A percentile compares a stretch with the other conserved stretches of the same genome.
Conservation (phyloP, 2,797 vertebrate genomes). For the Urocyon cinereoargenteus region DNA sequence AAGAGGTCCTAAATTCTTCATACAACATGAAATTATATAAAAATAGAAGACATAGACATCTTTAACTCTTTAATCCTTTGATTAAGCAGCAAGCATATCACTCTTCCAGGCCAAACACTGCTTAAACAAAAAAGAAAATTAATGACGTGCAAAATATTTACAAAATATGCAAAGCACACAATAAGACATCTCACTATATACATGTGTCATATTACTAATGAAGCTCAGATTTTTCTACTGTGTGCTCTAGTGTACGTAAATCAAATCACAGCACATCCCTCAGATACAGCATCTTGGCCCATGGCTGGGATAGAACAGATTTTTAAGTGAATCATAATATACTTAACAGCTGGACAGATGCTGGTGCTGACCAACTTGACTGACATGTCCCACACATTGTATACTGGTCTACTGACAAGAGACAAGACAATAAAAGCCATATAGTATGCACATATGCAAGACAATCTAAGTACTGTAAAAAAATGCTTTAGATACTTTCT, state of each 20-base stretch:
- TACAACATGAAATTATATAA: slow-evolving; percentile 89
- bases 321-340: slow-evolving; percentile 85
- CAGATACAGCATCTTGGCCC: slow-evolving; percentile 87
- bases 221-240: slow-evolving; percentile 86
- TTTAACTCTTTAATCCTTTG: slow-evolving; percentile 92
- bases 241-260: slow-evolving; percentile 88
- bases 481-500: slow-evolving; percentile 76
- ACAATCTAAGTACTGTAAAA: slow-evolving; percentile 78
- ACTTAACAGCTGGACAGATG: slow-evolving; percentile 84
- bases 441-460: slow-evolving; percentile 86
- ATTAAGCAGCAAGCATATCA: slow-evolving; percentile 92
- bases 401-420: slow-evolving; percentile 86
- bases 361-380: slow-evolving; percentile 82
- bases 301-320: slow-evolving; percentile 83
- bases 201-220: slow-evolving; percentile 87
- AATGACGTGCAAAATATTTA: slow-evolving; percentile 91
- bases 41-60: slow-evolving; percentile 91
- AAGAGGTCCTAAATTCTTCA: slow-evolving; percentile 88
- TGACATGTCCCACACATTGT: slow-evolving; percentile 84
- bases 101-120: slow-evolving; percentile 91
- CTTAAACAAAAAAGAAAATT: slow-evolving; percentile 86
- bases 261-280: slow-evolving; percentile 85
- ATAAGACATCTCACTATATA: slow-evolving; percentile 90
- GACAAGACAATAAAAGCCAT: slow-evolving; percentile 87
- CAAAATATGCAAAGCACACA: slow-evolving; percentile 90